Percentiles rank a stretch among this genome's conserved stretches.
Conservation (phyloP, 1,140 invertebrate genomes). For the Planococcus citri region DNA sequence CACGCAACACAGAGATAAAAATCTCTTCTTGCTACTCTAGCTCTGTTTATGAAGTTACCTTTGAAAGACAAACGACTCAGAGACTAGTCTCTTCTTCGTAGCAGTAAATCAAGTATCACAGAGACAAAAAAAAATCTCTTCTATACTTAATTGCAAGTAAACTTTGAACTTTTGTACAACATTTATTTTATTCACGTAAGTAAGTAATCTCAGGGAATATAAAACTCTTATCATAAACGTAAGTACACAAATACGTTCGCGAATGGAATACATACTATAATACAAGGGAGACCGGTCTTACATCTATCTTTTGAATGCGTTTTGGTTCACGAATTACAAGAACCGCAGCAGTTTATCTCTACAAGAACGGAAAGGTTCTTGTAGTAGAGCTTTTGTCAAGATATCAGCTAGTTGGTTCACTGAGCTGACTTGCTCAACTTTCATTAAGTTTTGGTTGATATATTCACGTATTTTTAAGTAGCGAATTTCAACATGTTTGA, state of each 20-base stretch:
- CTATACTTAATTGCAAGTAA: not conserved
- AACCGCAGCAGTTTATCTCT: not conserved
- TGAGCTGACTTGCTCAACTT: not conserved
- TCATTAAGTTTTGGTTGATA: not conserved
- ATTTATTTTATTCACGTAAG: too few species aligned
- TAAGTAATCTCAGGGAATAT: too few species aligned
- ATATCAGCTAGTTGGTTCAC: constrained; percentile 2
- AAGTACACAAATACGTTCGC: too few species aligned
- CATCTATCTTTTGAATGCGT: not conserved
- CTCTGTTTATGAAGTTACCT: too few species aligned
- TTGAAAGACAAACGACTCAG: not conserved
- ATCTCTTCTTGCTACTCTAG: not conserved
- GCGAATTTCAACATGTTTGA: constrained; percentile 16
- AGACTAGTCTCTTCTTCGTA: not conserved
- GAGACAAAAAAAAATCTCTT: constrained; percentile 1
- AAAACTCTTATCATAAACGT: too few species aligned
- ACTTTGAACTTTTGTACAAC: too few species aligned
- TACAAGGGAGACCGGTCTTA: too few species aligned
- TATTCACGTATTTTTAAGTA: not conserved
- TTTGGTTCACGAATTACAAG: not conserved
- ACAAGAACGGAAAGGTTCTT: not conserved
- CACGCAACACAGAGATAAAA: not conserved
- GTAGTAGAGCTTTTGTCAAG: not conserved
- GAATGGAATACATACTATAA: too few species aligned
- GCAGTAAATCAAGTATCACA: not conserved